Evolutionary conservation across 2,797 vertebrate species (phyloP).

Genomic region (Luscinia luscinia): DNA sequence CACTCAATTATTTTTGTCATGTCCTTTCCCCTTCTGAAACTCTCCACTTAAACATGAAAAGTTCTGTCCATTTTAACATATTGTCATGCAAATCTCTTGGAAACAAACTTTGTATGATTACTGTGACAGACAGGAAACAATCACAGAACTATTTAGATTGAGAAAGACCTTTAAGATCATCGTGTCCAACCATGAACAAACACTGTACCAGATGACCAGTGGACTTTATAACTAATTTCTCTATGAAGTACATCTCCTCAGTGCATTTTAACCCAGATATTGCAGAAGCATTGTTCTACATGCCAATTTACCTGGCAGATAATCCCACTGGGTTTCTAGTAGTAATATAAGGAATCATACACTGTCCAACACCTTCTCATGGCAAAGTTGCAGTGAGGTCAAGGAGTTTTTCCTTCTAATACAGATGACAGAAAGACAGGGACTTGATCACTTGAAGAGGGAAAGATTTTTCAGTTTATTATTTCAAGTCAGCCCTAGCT

Average conservation of each 20-base stretch:
- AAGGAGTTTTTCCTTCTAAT: neutral
- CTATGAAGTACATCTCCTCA: neutral
- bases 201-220: neutral
- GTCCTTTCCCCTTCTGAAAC: neutral
- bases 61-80: neutral
- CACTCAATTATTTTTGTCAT: neutral
- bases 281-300: neutral
- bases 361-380: neutral
- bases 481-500: neutral
- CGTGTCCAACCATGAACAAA: rapidly evolving
- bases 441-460: neutral
- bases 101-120: neutral
- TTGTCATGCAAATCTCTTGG: neutral
- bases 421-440: neutral
- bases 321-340: neutral
- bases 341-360: neutral
- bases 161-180: neutral
- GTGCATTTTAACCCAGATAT: neutral
- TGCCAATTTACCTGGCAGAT: neutral
- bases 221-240: neutral
- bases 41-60: neutral
- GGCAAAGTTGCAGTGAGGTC: neutral
- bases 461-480: neutral
- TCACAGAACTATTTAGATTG: neutral
- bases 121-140: neutral